Conservation (phyloP, 37 sponge, comb jelly and placozoan genomes). For the Tethya wilhelma region DNA sequence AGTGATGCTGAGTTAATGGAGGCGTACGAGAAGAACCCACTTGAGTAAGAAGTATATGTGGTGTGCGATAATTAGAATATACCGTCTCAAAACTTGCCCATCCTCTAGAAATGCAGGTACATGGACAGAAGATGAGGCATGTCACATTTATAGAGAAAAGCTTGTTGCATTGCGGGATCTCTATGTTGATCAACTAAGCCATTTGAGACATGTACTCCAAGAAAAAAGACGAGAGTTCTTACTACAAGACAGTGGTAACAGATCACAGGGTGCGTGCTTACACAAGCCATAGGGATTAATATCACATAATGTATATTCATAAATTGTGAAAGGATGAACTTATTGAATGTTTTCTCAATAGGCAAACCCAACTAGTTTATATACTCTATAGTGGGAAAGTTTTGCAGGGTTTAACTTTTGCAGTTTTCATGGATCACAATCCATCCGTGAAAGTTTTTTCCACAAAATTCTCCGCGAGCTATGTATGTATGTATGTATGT, state of each 20-base stretch:
- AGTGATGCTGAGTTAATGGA: constrained; percentile 50
- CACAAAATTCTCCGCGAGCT: too few species aligned
- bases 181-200: constrained; percentile 66
- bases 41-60: constrained; percentile 15
- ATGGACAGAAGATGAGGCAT: constrained; percentile 68
- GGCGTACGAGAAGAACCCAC: constrained; percentile 22
- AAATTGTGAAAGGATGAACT: too few species aligned
- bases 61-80: neutral
- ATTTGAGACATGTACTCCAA: constrained; percentile 47
- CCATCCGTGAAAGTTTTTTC: too few species aligned
- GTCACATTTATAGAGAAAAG: constrained; percentile 46
- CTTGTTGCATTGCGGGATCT: constrained; percentile 50
- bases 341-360: too few species aligned
- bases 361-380: too few species aligned
- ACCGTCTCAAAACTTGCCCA: neutral
- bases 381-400: too few species aligned
- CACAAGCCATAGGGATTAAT: too few species aligned
- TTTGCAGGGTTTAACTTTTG: too few species aligned
- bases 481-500: too few species aligned
- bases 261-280: constrained; percentile 28
- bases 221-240: constrained; percentile 69
- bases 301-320: too few species aligned
- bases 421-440: too few species aligned
- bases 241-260: constrained; percentile 41
- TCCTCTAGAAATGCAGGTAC: constrained; percentile 55